Conservation (phyloP, 2,113 vertebrate species). For the Microcebus murinus region DNA sequence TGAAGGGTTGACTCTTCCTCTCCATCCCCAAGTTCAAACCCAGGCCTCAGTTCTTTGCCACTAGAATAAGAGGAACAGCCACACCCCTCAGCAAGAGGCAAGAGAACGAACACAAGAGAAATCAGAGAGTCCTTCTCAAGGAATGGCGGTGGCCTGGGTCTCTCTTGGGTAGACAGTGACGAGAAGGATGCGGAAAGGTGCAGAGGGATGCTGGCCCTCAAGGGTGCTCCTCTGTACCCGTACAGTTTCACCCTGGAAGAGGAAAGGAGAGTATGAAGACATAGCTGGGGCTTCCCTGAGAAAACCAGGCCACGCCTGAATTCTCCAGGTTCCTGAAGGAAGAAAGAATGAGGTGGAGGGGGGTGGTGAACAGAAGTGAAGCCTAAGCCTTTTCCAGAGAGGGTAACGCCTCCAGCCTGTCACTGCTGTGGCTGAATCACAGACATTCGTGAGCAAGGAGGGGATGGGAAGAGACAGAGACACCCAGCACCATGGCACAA, state of each 20-base stretch:
- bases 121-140: background rate
- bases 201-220: background rate
- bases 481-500: background rate
- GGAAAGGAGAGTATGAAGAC: background rate
- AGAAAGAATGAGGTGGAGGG: background rate
- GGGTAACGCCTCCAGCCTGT: background rate
- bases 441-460: background rate
- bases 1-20: background rate
- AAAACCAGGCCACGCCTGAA: background rate
- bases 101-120: background rate
- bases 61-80: background rate
- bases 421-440: background rate
- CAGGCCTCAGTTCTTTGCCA: background rate
- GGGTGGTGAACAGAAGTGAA: background rate
- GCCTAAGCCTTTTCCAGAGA: background rate
- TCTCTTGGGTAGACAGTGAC: background rate
- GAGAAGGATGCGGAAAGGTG: background rate
- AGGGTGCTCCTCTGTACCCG: fast-evolving
- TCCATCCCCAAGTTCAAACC: background rate
- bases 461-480: background rate
- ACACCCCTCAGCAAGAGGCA: background rate
- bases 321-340: background rate
- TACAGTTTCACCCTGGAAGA: background rate
- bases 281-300: background rate
- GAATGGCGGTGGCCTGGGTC: background rate